phyloP scores from a whole-genome alignment of 2,888 invertebrate genomes.

The Dicyrtomina minuta region DNA sequence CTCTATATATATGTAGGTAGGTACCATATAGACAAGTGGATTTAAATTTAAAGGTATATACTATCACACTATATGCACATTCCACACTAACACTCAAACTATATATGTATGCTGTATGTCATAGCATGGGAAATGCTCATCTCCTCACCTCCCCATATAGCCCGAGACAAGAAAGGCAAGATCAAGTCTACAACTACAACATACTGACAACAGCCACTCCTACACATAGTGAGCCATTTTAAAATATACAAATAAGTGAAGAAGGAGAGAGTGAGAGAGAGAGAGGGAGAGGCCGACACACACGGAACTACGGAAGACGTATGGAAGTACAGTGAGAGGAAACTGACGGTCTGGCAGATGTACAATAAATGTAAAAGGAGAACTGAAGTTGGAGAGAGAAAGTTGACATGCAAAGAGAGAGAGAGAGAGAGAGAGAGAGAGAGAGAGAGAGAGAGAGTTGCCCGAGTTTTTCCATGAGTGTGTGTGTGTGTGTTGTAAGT shows the following conservation, averaged over 20 bases:
- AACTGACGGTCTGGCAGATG: conserved; percentile 7
- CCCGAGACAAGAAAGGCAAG: background rate
- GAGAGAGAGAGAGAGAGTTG: background rate
- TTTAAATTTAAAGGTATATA: background rate
- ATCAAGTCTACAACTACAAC: background rate
- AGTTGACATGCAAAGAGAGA: conserved; percentile 18
- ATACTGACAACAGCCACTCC: too few relatives aligned
- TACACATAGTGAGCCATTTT: too few relatives aligned
- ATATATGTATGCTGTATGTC: too few relatives aligned
- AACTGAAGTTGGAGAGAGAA: background rate
- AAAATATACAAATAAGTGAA: too few relatives aligned
- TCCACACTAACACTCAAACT: too few relatives aligned
- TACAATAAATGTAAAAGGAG: conserved; percentile 2
- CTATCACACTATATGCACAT: too few relatives aligned
- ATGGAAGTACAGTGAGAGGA: background rate
- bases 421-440: background rate
- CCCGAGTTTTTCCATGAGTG: background rate
- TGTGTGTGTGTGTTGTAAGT: conserved; percentile 5
- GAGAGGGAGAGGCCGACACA: too few relatives aligned
- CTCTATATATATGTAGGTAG: background rate
- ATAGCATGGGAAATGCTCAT: too few relatives aligned
- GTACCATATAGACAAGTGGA: too few relatives aligned
- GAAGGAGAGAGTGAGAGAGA: background rate
- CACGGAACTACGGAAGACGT: too few relatives aligned
- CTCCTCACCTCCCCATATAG: background rate